Conservation (phyloP, 2,888 invertebrate species). For the Thereva nobilitata region DNA sequence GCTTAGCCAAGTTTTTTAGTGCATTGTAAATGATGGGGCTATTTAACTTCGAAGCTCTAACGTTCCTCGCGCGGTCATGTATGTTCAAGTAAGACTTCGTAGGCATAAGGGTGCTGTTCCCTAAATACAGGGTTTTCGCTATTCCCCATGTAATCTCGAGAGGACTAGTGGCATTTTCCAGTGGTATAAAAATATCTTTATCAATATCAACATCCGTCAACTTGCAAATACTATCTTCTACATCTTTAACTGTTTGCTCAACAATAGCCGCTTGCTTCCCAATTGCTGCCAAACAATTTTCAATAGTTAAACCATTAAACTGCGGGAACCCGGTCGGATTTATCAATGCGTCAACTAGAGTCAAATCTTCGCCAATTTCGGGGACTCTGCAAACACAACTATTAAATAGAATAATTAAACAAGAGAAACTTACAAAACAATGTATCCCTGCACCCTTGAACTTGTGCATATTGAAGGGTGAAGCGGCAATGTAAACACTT, state of each 20-base stretch:
- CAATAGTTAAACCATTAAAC: slow-evolving; percentile 78
- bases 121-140: slow-evolving; percentile 80
- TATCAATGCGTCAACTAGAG: slow-evolving; percentile 74
- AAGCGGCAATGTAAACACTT: no score
- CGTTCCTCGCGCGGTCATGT: slow-evolving; percentile 76
- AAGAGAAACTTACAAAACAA: slow-evolving; percentile 35
- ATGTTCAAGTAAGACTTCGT: slow-evolving; percentile 77
- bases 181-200: slow-evolving; percentile 69
- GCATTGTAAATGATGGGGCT: slow-evolving; percentile 71
- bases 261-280: slow-evolving; percentile 81
- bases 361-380: slow-evolving; percentile 81
- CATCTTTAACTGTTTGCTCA: slow-evolving; percentile 72
- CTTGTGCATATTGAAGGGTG: slow-evolving; percentile 2
- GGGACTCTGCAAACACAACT: slow-evolving; percentile 66
- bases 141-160: slow-evolving; percentile 86
- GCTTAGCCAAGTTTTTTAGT: slow-evolving; percentile 56
- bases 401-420: not conserved
- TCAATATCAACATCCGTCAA: slow-evolving; percentile 64
- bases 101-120: slow-evolving; percentile 79
- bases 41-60: slow-evolving; percentile 73
- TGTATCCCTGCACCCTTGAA: slow-evolving; percentile 30
- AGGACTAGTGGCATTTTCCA: slow-evolving; percentile 74
- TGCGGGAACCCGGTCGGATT: slow-evolving; percentile 74
- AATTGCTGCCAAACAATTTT: slow-evolving; percentile 82
- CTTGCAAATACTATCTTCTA: slow-evolving; percentile 65